Conservation (phyloP, 1,140 invertebrate species). For the Drosophila ficusphila region DNA sequence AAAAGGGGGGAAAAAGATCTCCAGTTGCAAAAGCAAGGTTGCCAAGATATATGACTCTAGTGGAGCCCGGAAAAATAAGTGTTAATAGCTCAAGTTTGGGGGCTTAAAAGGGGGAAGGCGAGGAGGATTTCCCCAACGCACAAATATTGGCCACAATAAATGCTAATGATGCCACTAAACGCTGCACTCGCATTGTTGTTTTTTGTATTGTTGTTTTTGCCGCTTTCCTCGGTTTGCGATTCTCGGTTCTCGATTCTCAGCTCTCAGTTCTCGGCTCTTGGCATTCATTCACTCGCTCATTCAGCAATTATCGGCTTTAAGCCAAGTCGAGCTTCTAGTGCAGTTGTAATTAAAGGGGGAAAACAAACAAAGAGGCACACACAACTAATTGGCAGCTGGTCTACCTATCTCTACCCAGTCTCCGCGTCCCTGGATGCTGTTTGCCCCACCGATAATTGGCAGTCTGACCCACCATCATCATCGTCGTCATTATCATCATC, state of each 20-base stretch:
- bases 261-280: too few species aligned
- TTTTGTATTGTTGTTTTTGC: constrained; percentile 49
- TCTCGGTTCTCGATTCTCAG: too few species aligned
- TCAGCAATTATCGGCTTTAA: constrained; percentile 61
- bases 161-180: constrained; percentile 77
- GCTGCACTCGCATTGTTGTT: constrained; percentile 49
- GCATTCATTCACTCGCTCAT: constrained; percentile 61
- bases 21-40: constrained; percentile 15
- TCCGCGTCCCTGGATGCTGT: constrained; percentile 20
- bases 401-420: constrained; percentile 4
- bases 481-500: neutral
- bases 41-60: constrained; percentile 25
- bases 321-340: constrained; percentile 29
- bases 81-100: constrained; percentile 20
- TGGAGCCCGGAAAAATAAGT: constrained; percentile 12
- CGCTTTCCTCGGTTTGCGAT: too few species aligned
- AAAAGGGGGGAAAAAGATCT: constrained; percentile 33
- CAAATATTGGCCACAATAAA: constrained; percentile 62
- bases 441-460: constrained; percentile 67
- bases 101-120: neutral
- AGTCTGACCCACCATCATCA: constrained; percentile 36
- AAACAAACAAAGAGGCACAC: constrained; percentile 35
- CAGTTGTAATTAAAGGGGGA: constrained; percentile 39
- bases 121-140: constrained; percentile 11
- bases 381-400: constrained; percentile 74